Conservation (phyloP, 2,113 vertebrate genomes). For the Plotosus lineatus region DNA sequence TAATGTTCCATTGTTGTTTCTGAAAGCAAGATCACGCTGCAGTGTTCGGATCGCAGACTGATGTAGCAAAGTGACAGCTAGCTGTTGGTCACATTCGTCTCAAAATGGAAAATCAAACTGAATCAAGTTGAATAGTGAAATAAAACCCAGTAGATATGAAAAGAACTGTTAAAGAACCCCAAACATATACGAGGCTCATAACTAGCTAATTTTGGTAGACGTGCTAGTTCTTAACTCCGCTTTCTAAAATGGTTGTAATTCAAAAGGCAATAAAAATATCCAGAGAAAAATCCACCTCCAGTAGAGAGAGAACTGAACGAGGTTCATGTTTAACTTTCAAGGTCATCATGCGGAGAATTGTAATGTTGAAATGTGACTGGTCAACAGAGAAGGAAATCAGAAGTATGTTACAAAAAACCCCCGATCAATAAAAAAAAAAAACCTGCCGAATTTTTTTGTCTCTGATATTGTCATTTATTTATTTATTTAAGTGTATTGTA, state of each 20-base stretch:
- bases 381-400: slow-evolving; percentile 47
- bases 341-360: background rate
- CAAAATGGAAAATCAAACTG: slow-evolving; percentile 46
- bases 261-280: background rate
- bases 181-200: too few relatives aligned
- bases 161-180: background rate
- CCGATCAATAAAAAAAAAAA: slow-evolving; percentile 76
- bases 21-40: background rate
- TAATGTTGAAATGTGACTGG: background rate
- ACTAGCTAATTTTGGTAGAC: background rate
- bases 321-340: background rate
- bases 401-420: slow-evolving; percentile 72
- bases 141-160: background rate
- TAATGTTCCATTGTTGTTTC: background rate
- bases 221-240: background rate
- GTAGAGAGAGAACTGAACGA: background rate
- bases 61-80: slow-evolving; percentile 37
- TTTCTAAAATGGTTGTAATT: background rate
- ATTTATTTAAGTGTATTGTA: background rate
- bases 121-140: too few relatives aligned
- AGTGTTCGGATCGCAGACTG: background rate
- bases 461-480: background rate
- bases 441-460: slow-evolving; percentile 39
- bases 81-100: background rate
- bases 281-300: background rate